Evolutionary conservation across 2,113 vertebrate genomes (phyloP), one percentile per base, ranked within the genome.

Genomic region (Benitochromis conjunctus): DNA sequence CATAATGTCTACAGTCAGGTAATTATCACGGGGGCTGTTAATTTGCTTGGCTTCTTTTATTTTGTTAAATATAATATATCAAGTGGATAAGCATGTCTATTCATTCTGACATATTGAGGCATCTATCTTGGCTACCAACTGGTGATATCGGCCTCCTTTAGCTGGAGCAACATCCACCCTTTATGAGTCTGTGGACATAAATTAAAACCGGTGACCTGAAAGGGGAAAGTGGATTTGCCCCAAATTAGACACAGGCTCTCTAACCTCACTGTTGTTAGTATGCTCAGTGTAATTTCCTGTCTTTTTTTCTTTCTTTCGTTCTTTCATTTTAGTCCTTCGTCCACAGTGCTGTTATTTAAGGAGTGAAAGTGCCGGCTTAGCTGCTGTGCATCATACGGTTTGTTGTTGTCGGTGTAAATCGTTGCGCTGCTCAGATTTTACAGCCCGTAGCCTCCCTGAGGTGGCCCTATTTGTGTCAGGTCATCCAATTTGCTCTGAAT

Each of bases 121-220:
- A 79, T 85, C 58, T 82, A 21, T 86, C 56, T 46, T n/a, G 14
- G 56, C 60, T 66, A 38, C 74, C 29, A 76, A 11, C 18, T 3
- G 46, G 53, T 55, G 10, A 48, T 58, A 62, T 80, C 1, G 2
- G 2, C 7, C 84, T n/a, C 46, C 21, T 90, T 78, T 12, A 87
- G 69, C 24, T 12, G 2, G 54, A 80, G 76, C 46, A 74, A 78
- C 29, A 66, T 85, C 26, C 46, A 84, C 31, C 53, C 57, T 81
- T 86, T 46, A 62, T 88, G 21, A 84, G 82, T 81, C 71, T 64
- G 76, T 77, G 62, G 74, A 69, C 84, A 60, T 78, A 82, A 77
- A 84, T 78, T 86, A 66, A 69, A 76, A 31, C 36, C 16, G n/a
- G 7, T 80, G 56, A 81, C 66, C 85, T 86, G 83, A 86, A 76